Conservation (phyloP, 2,113 vertebrate species). For the Zootoca vivipara region DNA sequence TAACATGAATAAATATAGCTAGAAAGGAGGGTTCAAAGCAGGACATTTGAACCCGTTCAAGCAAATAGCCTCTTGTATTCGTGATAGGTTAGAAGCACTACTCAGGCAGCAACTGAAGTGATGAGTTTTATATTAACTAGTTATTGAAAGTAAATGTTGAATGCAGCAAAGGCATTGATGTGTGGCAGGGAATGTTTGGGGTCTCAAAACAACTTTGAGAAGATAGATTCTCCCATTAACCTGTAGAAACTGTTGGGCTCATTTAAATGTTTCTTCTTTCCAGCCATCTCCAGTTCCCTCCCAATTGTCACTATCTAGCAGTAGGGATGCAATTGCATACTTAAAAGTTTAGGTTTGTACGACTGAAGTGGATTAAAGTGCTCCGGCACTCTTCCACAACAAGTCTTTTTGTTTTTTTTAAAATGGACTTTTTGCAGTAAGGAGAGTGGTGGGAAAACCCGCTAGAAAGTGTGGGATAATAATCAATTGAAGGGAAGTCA, state of each 20-base stretch:
- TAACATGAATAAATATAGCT: slow-evolving; percentile 57
- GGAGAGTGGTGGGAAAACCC: too few relatives aligned
- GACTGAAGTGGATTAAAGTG: too few relatives aligned
- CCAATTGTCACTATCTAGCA: too few relatives aligned
- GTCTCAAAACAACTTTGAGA: background rate
- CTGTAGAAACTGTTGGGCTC: background rate
- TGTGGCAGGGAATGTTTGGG: background rate
- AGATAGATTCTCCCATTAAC: background rate
- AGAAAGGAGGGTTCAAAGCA: slow-evolving; percentile 45
- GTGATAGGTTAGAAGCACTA: background rate
- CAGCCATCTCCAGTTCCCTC: too few relatives aligned
- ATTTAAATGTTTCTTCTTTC: background rate
- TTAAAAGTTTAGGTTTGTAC: too few relatives aligned
- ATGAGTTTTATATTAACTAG: slow-evolving; percentile 17
- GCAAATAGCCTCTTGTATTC: slow-evolving; percentile 42
- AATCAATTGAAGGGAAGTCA: too few relatives aligned
- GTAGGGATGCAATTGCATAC: too few relatives aligned
- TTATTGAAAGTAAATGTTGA: slow-evolving; percentile 1
- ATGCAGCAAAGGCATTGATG: background rate
- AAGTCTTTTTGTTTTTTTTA: too few relatives aligned
- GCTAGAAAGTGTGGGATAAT: too few relatives aligned
- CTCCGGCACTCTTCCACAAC: too few relatives aligned
- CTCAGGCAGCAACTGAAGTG: slow-evolving; percentile 22
- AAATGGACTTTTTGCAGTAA: too few relatives aligned
- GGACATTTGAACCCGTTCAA: slow-evolving; percentile 33